Evolutionary conservation across 2,888 invertebrate genomes (phyloP), one percentile per base, ranked within the genome.

Genomic region (Synergus laeviventris): DNA sequence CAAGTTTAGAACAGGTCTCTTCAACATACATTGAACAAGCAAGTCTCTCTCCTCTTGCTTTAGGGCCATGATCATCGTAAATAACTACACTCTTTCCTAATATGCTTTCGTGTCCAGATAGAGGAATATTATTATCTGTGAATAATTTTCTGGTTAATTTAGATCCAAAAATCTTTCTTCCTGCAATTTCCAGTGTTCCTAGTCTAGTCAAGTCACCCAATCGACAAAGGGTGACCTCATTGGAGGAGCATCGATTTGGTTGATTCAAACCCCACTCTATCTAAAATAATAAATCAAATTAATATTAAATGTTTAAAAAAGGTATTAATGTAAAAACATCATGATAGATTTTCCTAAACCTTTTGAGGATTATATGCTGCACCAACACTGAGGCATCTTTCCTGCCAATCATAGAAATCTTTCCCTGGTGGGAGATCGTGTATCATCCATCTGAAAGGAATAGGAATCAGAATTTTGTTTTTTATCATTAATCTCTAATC

Each of bases 381-480:
- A 7, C 96, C 97, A 0, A 96, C 94, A 83, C 96, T 96, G 12
- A 96, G 91, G 88, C 98, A 97, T 54, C 98, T 92, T 61, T 93
- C 94, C 39, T 95, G 95, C 98, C 97, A 98, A 91, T 97, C 96
- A 90, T 97, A 97, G 91, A 95, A 98, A 91, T 98, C 98, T 79
- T 93, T 94, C 21, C 96, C 97, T 0, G 97, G 96, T 0, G 96
- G 93, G 81, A 93, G 91, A 77, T 94, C 94, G 89, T 97, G 96
- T 21, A 98, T 92, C 14, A 95, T 95, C 97, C 98, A 98, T 81
- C 96, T 91, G 84, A 92, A 92, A 45, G 89, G 21, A 56, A 61
- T 21, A n/a, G 18, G 74, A 75, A 54, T 74, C 54, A 59, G 38
- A 56, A 73, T 76, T 56, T n/a, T 39, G 56, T 76, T 36, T 76